A percentile compares a stretch with the other conserved stretches of the same genome.
These are phyloP conservation scores for Eupeodes luniger DNA, from an alignment of 2,888 invertebrate species.

Conservation along the genomic window DNA sequence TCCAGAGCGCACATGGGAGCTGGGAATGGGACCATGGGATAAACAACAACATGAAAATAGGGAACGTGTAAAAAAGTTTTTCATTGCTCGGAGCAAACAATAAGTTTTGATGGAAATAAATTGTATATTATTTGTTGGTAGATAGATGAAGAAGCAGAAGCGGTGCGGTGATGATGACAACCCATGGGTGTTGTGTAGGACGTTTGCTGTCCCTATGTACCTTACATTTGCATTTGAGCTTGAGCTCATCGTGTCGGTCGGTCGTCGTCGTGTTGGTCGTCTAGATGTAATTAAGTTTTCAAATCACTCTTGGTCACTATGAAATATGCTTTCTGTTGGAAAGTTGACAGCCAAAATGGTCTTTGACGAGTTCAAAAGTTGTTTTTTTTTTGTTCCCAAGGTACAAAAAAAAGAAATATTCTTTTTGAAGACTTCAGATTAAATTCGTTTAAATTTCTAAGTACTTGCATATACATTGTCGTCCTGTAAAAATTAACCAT, in stretches of 20 bases:
- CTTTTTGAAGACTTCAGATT: too few species aligned
- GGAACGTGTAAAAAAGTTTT: slow-evolving; percentile 47
- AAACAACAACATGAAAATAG: neutral
- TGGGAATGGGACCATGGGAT: neutral
- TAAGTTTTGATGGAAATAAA: slow-evolving; percentile 71
- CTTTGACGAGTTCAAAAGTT: neutral
- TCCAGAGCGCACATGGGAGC: slow-evolving; percentile 30
- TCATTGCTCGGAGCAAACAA: slow-evolving; percentile 55
- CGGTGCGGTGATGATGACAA: neutral
- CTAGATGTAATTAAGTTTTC: slow-evolving; percentile 51
- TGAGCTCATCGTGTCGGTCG: too few species aligned
- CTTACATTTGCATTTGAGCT: slow-evolving; percentile 16
- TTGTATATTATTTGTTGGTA: slow-evolving; percentile 43
- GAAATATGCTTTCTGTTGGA: neutral
- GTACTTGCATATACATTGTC: too few species aligned
- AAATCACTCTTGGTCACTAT: slow-evolving; percentile 26
- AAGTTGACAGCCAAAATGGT: neutral
- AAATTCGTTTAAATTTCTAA: too few species aligned
- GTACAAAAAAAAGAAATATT: too few species aligned
- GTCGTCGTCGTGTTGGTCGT: too few species aligned
- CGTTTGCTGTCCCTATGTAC: neutral
- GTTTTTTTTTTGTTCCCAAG: neutral
- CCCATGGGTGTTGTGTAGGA: slow-evolving; percentile 26
- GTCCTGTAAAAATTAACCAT: too few species aligned
- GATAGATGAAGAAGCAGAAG: slow-evolving; percentile 1